These are phyloP conservation scores for Agrypnia vestita DNA, from an alignment of 1,140 invertebrate genomes.

Conservation along the genomic window DNA sequence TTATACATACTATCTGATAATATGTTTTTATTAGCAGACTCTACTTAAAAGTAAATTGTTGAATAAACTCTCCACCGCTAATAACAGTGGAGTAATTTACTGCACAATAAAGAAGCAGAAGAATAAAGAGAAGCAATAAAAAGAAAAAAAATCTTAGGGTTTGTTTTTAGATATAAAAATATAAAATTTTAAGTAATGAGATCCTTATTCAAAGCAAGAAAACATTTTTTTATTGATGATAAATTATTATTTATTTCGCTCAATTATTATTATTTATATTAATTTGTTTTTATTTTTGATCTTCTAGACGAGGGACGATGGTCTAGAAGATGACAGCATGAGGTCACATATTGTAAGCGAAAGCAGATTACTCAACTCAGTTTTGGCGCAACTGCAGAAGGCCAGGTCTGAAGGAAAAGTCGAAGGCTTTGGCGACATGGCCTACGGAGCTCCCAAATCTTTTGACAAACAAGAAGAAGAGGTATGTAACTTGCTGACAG, in stretches of 20 bases:
- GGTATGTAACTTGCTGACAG: not conserved
- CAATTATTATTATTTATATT: not conserved
- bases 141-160: too few species aligned
- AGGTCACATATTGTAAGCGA: not conserved
- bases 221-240: too few species aligned
- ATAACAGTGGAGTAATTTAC: too few species aligned
- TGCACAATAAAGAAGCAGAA: too few species aligned
- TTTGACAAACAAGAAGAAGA: not conserved
- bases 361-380: not conserved
- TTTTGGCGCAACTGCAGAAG: conserved; percentile 5
- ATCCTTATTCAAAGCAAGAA: not conserved
- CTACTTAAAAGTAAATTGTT: too few species aligned
- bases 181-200: too few species aligned
- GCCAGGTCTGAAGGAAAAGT: not conserved
- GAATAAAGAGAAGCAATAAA: too few species aligned
- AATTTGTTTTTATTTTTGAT: not conserved
- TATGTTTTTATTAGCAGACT: too few species aligned
- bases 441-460: not conserved
- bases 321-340: not conserved
- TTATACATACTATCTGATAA: too few species aligned
- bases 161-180: too few species aligned
- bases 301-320: not conserved
- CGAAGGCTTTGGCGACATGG: not conserved
- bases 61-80: too few species aligned
- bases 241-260: not conserved